Evolutionary conservation across 2,888 invertebrate species (phyloP), one percentile per base, ranked within the genome.

Genomic region (Nezara viridula): DNA sequence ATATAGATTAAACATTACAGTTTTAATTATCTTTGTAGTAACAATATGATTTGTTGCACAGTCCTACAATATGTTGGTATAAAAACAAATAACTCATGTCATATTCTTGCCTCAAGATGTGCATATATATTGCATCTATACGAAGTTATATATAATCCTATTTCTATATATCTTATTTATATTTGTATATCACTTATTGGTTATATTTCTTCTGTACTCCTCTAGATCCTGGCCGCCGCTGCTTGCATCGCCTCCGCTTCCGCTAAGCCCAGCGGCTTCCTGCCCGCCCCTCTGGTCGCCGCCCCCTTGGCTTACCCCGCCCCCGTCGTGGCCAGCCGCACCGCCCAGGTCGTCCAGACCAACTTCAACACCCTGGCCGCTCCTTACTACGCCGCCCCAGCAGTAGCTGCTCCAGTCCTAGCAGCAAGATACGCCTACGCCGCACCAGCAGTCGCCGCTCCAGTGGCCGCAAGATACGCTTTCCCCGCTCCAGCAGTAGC

Each of bases 241-340:
- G 87, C 87, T n/a, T 60, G 66, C 66, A 21, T 87, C 16, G 60
- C 44, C 50, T 44, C 44, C 66, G 37, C 66, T 44, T 47, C 40
- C 47, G 87, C 87, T 24, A 87, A 87, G 47, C 87, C 87, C 16
- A 60, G 87, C 37, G 40, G 55, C 47, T 27, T 66, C 37, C 52
- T 87, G 37, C 60, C 87, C 24, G 86, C 90, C 7, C 89, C 91
- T 37, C 90, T 90, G 27, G 89, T 91, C 49, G 90, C 89, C 12
- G 89, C 91, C 27, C 89, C 90, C 3, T 89, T 89, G 7, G 90
- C 89, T 16, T 90, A 90, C 9, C 66, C 90, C 55, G 90, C 94
- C 0, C 94, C 94, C 4, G 93, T 95, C 91, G 95, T 95, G n/a
- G 95, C 95, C 0, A 95, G 95, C 0, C 94, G 94, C 91, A 95